These are phyloP conservation scores for Xiphophorus birchmanni DNA, from an alignment of 2,797 vertebrate species.

Conservation along the genomic window DNA sequence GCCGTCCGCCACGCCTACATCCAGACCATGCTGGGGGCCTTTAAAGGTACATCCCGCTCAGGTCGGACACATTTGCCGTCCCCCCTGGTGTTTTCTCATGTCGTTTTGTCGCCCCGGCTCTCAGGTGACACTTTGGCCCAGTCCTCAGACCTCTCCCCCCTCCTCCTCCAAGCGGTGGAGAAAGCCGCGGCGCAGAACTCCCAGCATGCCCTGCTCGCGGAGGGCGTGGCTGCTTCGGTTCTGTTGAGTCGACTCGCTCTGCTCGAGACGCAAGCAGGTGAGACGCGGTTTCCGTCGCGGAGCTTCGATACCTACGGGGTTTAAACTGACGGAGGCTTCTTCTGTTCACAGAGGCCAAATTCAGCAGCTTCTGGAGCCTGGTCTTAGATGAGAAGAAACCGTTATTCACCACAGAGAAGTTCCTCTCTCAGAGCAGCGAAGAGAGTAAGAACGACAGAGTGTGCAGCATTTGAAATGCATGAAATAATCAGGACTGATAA, in stretches of 20 bases:
- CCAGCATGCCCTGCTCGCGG: slow-evolving; percentile 88
- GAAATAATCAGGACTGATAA: not conserved
- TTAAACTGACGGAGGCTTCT: too few relatives aligned
- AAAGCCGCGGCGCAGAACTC: slow-evolving; percentile 92
- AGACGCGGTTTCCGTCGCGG: slow-evolving; percentile 34
- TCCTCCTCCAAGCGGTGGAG: slow-evolving; percentile 92
- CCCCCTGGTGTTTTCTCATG: not conserved
- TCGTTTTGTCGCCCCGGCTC: slow-evolving; percentile 1
- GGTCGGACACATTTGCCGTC: not conserved
- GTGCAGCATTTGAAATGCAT: not conserved
- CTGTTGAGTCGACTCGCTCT: slow-evolving; percentile 88
- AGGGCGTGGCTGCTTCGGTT: slow-evolving; percentile 90
- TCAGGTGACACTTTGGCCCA: slow-evolving; percentile 91
- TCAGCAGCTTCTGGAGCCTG: slow-evolving; percentile 90
- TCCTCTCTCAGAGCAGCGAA: slow-evolving; percentile 89
- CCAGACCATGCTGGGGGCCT: slow-evolving; percentile 92
- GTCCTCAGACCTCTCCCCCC: slow-evolving; percentile 84
- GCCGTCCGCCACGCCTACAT: slow-evolving; percentile 94
- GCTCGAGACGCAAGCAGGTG: slow-evolving; percentile 88
- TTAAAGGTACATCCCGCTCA: slow-evolving; percentile 85
- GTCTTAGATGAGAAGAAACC: slow-evolving; percentile 95
- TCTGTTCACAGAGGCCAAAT: slow-evolving; percentile 85
- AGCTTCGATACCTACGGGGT: not conserved
- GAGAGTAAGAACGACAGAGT: slow-evolving; percentile 84
- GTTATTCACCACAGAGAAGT: slow-evolving; percentile 95